Evolutionary conservation across 2,888 invertebrate species (phyloP), one percentile per base, ranked within the genome.

Genomic region (Tetheella fluctuosa): DNA sequence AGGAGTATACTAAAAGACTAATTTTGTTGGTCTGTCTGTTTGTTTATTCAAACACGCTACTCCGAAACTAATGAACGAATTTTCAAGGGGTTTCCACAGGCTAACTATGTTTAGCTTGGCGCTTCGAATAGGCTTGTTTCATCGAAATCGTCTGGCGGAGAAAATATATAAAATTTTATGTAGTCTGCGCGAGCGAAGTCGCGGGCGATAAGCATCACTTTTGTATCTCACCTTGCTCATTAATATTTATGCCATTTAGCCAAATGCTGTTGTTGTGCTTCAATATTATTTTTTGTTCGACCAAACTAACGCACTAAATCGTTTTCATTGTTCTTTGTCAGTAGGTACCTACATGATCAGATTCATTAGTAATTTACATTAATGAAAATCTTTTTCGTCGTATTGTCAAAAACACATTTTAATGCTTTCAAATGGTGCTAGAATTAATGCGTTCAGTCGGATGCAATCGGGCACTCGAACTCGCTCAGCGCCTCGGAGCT

Each of bases 381-480:
- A 2, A 3, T 6, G 8, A 2, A 4, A 2, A 42, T n/a, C 7
- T 30, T 7, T 30, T 4, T 30, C 7, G 7, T 10, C 10, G 10
- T 8, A 8, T 10, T 30, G 10, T 30, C 10, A 30, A 30, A 30
- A 30, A 30, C 30, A 10, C 30, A 34, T 34, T 7, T 2, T 34
- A 13, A 7, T 34, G 12, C 34, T 34, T 30, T 30, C 8, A 30
- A 34, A 34, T 13, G 25, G 6, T 6, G 58, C 34, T 37, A 69
- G 77, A 81, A 80, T 85, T 83, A 86, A 84, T 71, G 77, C 70
- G 13, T 13, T 34, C 34, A 69, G 76, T 82, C 76, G 77, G 74
- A 79, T 84, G 84, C 83, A 83, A 73, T 74, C 80, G 69, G 71
- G 79, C 77, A 74, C 71, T 82, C 74, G 77, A 80, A 79, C 81